Percentiles rank a stretch among this genome's conserved stretches.
phyloP scores from a whole-genome alignment of 2,888 invertebrate genomes.

The Uloborus plumipes region DNA sequence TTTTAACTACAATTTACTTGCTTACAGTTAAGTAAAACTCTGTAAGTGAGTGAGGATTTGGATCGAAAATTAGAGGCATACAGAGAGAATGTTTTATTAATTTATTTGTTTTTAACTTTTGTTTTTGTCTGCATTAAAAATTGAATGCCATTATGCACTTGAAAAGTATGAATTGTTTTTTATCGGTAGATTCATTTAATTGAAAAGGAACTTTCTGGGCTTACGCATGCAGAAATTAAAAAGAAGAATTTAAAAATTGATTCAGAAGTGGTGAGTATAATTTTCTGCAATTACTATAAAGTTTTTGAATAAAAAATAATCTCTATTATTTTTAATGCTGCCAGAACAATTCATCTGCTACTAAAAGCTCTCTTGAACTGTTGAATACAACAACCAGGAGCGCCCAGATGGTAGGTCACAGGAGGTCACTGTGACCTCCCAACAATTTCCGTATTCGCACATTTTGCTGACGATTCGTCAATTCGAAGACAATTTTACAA shows the following conservation, averaged over 20 bases:
- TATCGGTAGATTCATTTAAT: conserved; percentile 59
- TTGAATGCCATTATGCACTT: neutral
- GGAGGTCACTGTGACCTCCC: no score
- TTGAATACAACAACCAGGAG: no score
- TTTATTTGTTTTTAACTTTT: neutral
- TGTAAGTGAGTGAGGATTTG: no score
- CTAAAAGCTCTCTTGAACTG: no score
- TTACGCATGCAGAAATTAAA: conserved; percentile 64
- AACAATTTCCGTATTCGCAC: no score
- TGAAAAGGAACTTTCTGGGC: conserved; percentile 64
- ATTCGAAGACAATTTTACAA: no score
- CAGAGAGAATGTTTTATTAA: neutral
- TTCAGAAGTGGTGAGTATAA: conserved; percentile 51
- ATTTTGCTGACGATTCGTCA: no score
- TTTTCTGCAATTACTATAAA: neutral
- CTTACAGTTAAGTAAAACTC: no score
- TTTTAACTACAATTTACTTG: no score
- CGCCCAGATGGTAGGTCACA: no score
- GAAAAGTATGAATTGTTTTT: neutral
- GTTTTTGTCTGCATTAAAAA: neutral
- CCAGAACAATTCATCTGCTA: no score
- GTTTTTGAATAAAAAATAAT: neutral
- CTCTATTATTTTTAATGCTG: conserved; percentile 2
- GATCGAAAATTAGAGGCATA: no score
- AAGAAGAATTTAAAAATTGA: conserved; percentile 57